Evolutionary conservation across 2,888 invertebrate genomes (phyloP).

Genomic region (Megalurothrips usitatus): DNA sequence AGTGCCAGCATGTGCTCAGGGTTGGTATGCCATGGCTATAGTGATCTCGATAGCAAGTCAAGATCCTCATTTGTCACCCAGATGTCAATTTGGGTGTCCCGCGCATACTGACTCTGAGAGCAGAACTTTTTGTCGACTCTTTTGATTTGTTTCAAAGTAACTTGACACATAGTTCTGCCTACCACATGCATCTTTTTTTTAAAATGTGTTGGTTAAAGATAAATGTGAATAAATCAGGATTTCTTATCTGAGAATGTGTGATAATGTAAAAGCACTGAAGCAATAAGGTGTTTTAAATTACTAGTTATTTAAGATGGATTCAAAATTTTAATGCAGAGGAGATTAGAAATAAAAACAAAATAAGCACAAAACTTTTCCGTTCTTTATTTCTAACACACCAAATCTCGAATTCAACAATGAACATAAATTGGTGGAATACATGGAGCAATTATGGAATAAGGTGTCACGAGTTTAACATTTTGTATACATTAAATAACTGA

Average conservation of each 20-base stretch:
- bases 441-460: neutral
- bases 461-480: too few relatives aligned
- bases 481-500: too few relatives aligned
- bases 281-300: neutral
- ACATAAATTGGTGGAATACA: neutral
- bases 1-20: too few relatives aligned
- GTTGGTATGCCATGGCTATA: too few relatives aligned
- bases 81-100: too few relatives aligned
- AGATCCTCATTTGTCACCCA: too few relatives aligned
- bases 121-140: neutral
- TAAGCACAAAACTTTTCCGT: neutral
- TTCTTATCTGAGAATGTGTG: too few relatives aligned
- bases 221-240: too few relatives aligned
- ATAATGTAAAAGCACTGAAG: neutral
- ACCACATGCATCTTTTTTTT: neutral
- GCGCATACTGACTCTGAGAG: neutral
- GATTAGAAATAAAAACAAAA: neutral
- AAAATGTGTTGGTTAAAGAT: too few relatives aligned
- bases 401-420: neutral
- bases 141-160: neutral
- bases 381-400: neutral
- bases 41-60: too few relatives aligned
- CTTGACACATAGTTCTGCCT: conserved; percentile 2
- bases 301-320: neutral
- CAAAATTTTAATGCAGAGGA: neutral